Base-by-base conservation (phyloP, 2,888 invertebrate genomes). In the Cheilosia urbana region DNA sequence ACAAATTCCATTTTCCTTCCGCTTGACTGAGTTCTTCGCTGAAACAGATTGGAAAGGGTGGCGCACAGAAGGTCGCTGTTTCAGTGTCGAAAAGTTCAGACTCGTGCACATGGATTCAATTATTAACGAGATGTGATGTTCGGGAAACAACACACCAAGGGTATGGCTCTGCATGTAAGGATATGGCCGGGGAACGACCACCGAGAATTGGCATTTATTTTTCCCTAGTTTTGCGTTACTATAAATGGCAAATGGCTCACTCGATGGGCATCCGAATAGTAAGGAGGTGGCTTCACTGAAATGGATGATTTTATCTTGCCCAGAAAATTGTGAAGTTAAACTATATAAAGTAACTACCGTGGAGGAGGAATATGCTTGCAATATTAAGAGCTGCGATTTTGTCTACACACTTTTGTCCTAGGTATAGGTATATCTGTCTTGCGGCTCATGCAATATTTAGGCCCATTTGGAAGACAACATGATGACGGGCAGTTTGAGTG, bases 191-290 rank as follows among this genome's bases (percentile, higher is more conserved):
- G 60, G 34, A 79, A 79, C 73, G 73, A 55, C 80, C 84, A 55
- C 21, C 45, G 80, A 80, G 84, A 66, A 66, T 76, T 84, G 7
- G 30, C 80, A 66, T 75, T 84, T 84, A 84, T 80, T 71, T 84
- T 75, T 80, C 84, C 84, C 84, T 84, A 84, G 84, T 75, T 84
- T 80, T 84, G 40, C 84, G 69, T 84, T 80, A 79, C 69, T 78
- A 83, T 62, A 78, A 83, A 83, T 83, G 83, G 68, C 78, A 78
- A 83, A 73, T 55, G 68, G 73, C 68, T 62, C 68, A 73, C 60
- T 80, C 66, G 60, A 15, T 37, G 58, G 21, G 42, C 69, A 63
- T 83, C 79, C 68, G 63, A 69, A 73, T 73, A 73, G 72, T 63
- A 45, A n/a, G 27, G 1, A n/a, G 24, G 6, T 19, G 7, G 2